Conservation (phyloP, 2,113 vertebrate genomes). For the Coreoperca whiteheadi region DNA sequence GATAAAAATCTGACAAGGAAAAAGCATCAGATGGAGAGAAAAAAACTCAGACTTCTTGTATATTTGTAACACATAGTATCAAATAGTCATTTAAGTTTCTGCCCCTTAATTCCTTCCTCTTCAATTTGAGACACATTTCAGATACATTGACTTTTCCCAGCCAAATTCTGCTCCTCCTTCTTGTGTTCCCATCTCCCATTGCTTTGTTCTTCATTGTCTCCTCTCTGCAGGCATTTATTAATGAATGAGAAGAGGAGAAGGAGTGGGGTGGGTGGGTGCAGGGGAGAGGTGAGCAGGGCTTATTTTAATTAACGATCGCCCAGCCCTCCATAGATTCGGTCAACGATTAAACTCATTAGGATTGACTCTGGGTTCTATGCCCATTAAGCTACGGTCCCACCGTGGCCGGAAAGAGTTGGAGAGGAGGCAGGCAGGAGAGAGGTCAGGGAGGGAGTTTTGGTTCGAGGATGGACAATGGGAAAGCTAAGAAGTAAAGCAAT, state of each 20-base stretch:
- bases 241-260: slow-evolving; percentile 41
- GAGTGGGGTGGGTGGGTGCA: not conserved
- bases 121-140: not conserved
- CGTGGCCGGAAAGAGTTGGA: slow-evolving; percentile 37
- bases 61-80: not conserved
- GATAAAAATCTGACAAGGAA: slow-evolving; percentile 39
- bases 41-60: not conserved
- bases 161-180: slow-evolving; percentile 14
- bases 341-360: slow-evolving; percentile 79
- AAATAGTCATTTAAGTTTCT: not conserved
- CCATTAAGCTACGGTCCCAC: slow-evolving; percentile 57
- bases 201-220: slow-evolving; percentile 40
- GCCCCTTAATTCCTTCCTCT: slow-evolving; percentile 18
- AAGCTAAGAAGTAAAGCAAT: slow-evolving; percentile 5
- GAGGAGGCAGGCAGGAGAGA: slow-evolving; percentile 19
- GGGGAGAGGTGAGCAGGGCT: slow-evolving; percentile 58
- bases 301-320: slow-evolving; percentile 80
- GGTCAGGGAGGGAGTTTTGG: slow-evolving; percentile 14
- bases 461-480: slow-evolving; percentile 22
- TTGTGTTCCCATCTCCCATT: slow-evolving; percentile 11
- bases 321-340: slow-evolving; percentile 60
- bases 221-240: slow-evolving; percentile 45
- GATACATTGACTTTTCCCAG: slow-evolving; percentile 30
- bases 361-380: slow-evolving; percentile 72
- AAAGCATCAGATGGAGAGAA: not conserved